A percentile compares a stretch with the other conserved stretches of the same genome.
phyloP scores from a whole-genome alignment of 2,888 invertebrate genomes.

The Cryptocephalus primarius region DNA sequence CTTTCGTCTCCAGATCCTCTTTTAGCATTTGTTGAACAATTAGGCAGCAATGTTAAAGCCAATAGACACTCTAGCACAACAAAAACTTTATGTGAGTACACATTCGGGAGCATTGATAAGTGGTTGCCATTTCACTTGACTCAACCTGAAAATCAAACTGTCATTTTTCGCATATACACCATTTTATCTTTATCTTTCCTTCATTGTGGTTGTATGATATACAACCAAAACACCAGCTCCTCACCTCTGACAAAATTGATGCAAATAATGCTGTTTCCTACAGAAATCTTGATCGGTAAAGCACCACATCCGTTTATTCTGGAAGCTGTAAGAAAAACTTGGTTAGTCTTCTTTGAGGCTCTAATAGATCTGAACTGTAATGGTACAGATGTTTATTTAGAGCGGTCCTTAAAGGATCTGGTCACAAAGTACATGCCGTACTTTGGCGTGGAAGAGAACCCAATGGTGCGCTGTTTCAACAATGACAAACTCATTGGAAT shows the following conservation, averaged over 20 bases:
- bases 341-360: conserved; percentile 43
- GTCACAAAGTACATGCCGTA: conserved; percentile 32
- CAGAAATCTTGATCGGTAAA: conserved; percentile 39
- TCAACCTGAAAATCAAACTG: conserved; percentile 23
- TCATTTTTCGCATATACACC: conserved; percentile 27
- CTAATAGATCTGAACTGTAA: conserved; percentile 39
- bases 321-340: conserved; percentile 40
- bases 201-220: conserved; percentile 27
- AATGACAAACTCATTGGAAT: conserved; percentile 19
- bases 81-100: conserved; percentile 25
- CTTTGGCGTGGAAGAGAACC: conserved; percentile 26
- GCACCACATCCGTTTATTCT: conserved; percentile 33
- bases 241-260: conserved; percentile 43
- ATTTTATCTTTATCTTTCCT: conserved; percentile 25
- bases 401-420: conserved; percentile 39
- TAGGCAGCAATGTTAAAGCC: conserved; percentile 18
- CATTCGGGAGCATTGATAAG: conserved; percentile 26
- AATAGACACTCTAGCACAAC: conserved; percentile 13
- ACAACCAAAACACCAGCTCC: conserved; percentile 28
- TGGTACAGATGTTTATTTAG: conserved; percentile 37
- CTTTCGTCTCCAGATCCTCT: conserved; percentile 21
- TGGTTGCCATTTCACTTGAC: conserved; percentile 23
- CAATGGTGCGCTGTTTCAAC: conserved; percentile 25
- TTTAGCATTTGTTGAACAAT: conserved; percentile 23
- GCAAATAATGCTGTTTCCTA: conserved; percentile 40